Base-by-base conservation (phyloP, 2,888 invertebrate species). In the Allygus modestus region DNA sequence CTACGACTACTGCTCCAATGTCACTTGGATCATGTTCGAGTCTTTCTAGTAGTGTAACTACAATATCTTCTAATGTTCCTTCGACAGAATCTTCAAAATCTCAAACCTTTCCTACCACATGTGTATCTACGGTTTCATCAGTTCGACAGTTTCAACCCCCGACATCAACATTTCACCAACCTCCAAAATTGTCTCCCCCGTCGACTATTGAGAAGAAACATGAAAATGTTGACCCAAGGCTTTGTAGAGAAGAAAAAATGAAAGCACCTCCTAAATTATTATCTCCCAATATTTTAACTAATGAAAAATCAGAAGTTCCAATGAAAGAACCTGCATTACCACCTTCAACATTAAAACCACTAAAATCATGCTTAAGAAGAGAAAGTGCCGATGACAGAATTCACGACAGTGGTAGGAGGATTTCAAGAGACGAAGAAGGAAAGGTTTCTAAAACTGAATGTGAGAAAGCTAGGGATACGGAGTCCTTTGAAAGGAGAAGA, bases 11-110 rank as follows among this genome's bases (percentile, higher is more conserved):
- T 15, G 84, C 84, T 23, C 46, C 84, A 12, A 77, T 75, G 51
- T 87, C 89, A 5, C 26, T 82, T 0, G 84, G 58, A 15, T 58
- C 65, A 1, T 82, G 81, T 65, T 75, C 73, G 20, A 69, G 58
- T 43, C 58, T 84, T 43, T 75, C 75, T 77, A 65, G 41, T 4
- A 65, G 89, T 85, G 89, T 90, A 37, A 88, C 89, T 20, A 87
- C 87, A 20, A 81, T 86, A 43, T 86, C 88, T 73, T 87, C 89
- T n/a, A 86, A 89, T 54, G 87, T 89, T 33, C 87, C 89, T 31
- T 87, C 89, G 71, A 88, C 89, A 86, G 86, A 86, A 33, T 61
- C 85, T 43, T 82, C 84, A 28, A 87, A 87, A 83, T 82, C 87
- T 31, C 85, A 84, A 85, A 86, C 87, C 83, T 87, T 86, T 85